These are phyloP conservation scores for Coilia nasus DNA, from an alignment of 2,797 vertebrate genomes.

Conservation along the genomic window DNA sequence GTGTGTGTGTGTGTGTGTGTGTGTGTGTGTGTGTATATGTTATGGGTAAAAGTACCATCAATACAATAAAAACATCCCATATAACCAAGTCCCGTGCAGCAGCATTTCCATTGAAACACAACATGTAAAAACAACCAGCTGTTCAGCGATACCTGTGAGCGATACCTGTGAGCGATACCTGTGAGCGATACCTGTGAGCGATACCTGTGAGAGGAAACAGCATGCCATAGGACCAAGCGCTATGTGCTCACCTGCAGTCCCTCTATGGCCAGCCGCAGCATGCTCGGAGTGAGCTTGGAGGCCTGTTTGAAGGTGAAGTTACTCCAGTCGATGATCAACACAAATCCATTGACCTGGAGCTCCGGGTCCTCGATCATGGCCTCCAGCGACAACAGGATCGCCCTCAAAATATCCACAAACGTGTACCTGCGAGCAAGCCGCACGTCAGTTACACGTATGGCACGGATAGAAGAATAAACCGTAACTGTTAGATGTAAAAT, in stretches of 20 bases:
- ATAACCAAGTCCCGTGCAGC: no score
- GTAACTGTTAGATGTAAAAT: neutral
- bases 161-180: no score
- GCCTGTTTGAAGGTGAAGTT: conserved; percentile 99
- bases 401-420: conserved; percentile 95
- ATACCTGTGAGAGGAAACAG: no score
- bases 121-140: neutral
- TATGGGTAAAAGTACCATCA: neutral
- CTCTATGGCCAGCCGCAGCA: conserved; percentile 96
- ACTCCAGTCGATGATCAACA: conserved; percentile 99
- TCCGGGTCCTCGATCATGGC: conserved; percentile 98
- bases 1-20: neutral
- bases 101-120: neutral
- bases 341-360: conserved; percentile 98
- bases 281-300: conserved; percentile 95
- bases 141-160: neutral
- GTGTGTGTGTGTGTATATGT: neutral
- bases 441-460: neutral
- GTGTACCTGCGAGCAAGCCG: conserved; percentile 82
- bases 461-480: neutral
- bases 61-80: no score
- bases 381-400: conserved; percentile 95
- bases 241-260: conserved; percentile 86
- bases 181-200: no score
- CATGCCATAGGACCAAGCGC: no score